These are phyloP conservation scores for Pachypanchax playfairii DNA, from an alignment of 2,113 vertebrate genomes.

Conservation along the genomic window DNA sequence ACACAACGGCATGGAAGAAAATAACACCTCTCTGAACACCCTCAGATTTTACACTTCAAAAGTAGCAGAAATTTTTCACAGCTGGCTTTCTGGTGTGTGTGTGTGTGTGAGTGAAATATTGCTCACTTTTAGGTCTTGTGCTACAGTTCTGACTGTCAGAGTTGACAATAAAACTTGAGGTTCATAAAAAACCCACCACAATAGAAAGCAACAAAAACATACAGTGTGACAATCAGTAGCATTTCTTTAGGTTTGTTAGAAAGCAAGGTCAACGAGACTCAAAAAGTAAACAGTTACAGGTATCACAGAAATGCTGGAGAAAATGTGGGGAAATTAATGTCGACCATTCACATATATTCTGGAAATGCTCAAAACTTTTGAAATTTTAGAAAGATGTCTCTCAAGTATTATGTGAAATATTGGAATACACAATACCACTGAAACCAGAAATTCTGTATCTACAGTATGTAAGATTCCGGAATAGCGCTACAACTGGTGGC, in stretches of 20 bases:
- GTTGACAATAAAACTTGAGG: neutral
- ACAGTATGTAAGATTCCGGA: neutral
- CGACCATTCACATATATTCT: neutral
- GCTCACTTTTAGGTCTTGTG: constrained; percentile 26
- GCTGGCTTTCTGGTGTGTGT: constrained; percentile 17
- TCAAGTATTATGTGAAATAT: neutral
- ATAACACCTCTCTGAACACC: constrained; percentile 65
- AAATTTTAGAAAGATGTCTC: neutral
- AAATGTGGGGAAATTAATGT: neutral
- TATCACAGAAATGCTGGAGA: neutral
- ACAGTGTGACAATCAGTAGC: too few species aligned
- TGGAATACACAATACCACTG: neutral
- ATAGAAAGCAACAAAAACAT: neutral
- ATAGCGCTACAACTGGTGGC: too few species aligned
- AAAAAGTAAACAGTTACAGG: too few species aligned
- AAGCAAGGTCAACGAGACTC: too few species aligned
- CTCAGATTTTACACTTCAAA: constrained; percentile 68
- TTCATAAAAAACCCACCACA: neutral
- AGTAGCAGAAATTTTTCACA: constrained; percentile 45
- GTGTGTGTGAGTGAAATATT: constrained; percentile 23
- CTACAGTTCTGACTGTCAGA: neutral
- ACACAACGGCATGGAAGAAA: constrained; percentile 47
- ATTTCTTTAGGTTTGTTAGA: too few species aligned
- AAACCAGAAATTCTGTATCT: neutral
- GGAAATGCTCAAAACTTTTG: neutral